Conservation (phyloP, 1,140 invertebrate species). For the Camponotus pennsylvanicus region DNA sequence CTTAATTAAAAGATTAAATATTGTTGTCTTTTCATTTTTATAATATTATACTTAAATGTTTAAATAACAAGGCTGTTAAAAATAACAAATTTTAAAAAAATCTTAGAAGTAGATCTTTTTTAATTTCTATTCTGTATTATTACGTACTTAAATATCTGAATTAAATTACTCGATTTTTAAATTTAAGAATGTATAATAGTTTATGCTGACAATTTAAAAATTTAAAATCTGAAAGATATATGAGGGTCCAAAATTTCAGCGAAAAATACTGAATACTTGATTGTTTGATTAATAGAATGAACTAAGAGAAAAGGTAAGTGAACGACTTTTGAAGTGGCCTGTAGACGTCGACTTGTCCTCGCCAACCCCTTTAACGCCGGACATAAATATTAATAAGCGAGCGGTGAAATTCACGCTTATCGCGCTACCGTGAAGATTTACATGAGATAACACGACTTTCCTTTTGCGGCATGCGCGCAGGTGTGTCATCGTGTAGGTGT, state of each 20-base stretch:
- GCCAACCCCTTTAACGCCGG: conserved; percentile 76
- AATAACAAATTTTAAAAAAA: not conserved
- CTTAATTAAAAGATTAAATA: not conserved
- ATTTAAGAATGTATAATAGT: not conserved
- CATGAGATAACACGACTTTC: conserved; percentile 83
- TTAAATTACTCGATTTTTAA: not conserved
- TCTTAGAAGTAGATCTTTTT: not conserved
- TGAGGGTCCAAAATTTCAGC: not conserved
- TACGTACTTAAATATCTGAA: not conserved
- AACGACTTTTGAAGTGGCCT: conserved; percentile 73
- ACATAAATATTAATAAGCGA: conserved; percentile 84
- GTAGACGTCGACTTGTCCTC: conserved; percentile 69
- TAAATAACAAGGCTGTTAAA: not conserved
- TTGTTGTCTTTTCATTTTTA: not conserved
- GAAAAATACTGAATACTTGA: not conserved
- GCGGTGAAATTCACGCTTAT: conserved; percentile 84
- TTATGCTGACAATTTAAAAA: not conserved
- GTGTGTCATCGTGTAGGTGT: conserved; percentile 53
- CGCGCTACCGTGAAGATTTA: conserved; percentile 84
- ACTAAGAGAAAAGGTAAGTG: not conserved
- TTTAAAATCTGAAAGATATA: not conserved
- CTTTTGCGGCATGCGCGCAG: conserved; percentile 67
- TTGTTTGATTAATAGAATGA: conserved; percentile 21
- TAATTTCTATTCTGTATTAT: not conserved
- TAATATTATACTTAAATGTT: not conserved